Percentiles rank a stretch among this genome's conserved stretches.
Evolutionary conservation across 2,797 vertebrate genomes (phyloP).

Genomic region (Alectoris magna): DNA sequence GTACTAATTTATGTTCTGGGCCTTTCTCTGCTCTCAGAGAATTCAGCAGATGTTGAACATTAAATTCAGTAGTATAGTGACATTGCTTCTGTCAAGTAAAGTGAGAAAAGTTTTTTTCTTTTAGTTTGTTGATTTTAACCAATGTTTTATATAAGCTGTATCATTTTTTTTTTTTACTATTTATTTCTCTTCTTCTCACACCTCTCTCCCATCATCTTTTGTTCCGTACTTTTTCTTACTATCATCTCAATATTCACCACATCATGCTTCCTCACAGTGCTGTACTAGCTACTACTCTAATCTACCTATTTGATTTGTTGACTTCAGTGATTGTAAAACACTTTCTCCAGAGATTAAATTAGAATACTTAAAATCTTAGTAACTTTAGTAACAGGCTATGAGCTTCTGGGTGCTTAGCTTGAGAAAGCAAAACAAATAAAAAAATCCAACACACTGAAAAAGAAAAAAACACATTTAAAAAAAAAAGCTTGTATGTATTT

Average conservation of each 20-base stretch:
- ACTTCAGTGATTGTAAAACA: constrained; percentile 5
- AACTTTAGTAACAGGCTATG: too few species aligned
- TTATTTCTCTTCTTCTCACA: neutral
- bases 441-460: neutral
- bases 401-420: too few species aligned
- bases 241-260: neutral
- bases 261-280: neutral
- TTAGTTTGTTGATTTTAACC: neutral
- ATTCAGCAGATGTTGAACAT: neutral
- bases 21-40: neutral
- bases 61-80: neutral
- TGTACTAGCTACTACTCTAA: neutral
- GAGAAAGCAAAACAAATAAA: neutral
- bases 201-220: neutral
- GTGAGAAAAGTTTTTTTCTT: neutral
- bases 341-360: neutral
- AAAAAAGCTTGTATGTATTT: neutral
- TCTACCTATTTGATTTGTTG: neutral
- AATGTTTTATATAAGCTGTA: neutral
- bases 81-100: neutral
- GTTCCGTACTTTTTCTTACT: neutral
- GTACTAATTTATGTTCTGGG: neutral
- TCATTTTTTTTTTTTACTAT: neutral
- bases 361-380: constrained; percentile 18
- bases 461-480: too few species aligned